Evolutionary conservation across 2,888 invertebrate species (phyloP).

Genomic region (Tetheella fluctuosa): DNA sequence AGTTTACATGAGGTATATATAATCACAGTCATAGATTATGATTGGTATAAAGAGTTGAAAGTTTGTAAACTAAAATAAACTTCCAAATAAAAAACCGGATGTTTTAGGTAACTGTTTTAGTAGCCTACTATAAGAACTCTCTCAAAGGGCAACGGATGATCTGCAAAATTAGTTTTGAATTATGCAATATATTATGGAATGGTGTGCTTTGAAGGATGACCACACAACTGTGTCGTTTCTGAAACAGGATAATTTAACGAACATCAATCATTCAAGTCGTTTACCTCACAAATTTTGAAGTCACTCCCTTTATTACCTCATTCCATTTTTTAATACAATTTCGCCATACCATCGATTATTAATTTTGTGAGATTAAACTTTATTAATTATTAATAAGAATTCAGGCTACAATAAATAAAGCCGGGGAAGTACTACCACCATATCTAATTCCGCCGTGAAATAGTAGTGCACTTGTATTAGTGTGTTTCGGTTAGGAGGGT

Average conservation of each 20-base stretch:
- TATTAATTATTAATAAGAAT: conserved; percentile 1
- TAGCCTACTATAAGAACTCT: too few species aligned
- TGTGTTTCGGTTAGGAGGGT: too few species aligned
- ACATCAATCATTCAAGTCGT: conserved; percentile 79
- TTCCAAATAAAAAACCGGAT: too few species aligned
- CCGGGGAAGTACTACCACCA: too few species aligned
- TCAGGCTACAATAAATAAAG: not conserved
- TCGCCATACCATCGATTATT: conserved; percentile 38
- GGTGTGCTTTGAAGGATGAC: conserved; percentile 43
- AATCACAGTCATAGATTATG: too few species aligned
- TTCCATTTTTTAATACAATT: conserved; percentile 68
- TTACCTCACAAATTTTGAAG: conserved; percentile 72
- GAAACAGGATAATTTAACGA: conserved; percentile 68
- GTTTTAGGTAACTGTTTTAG: too few species aligned
- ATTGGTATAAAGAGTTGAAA: too few species aligned
- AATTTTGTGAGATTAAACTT: conserved; percentile 8
- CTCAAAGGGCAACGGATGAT: too few species aligned
- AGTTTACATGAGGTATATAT: too few species aligned
- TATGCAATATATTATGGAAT: conserved; percentile 6
- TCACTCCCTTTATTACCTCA: conserved; percentile 68
- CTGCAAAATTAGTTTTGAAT: conserved; percentile 2
- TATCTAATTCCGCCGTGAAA: too few species aligned
- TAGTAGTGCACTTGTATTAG: too few species aligned
- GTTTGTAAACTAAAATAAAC: too few species aligned
- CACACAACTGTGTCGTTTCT: conserved; percentile 62